Conservation (phyloP, 1,140 invertebrate genomes). For the Camponotus floridanus region DNA sequence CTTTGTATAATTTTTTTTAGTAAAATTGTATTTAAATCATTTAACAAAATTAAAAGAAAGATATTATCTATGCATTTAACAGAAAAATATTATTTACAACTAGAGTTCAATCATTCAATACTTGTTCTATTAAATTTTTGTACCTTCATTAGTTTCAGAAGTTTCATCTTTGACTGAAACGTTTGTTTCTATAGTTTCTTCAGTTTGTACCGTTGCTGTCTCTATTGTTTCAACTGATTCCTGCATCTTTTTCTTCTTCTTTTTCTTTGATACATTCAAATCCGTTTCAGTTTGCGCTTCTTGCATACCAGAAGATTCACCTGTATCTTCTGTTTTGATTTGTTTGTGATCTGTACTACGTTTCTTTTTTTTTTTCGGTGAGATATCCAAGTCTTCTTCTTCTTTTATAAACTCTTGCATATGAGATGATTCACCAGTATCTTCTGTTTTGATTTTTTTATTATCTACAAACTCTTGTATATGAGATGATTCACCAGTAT, state of each 20-base stretch:
- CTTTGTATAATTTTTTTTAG: not conserved
- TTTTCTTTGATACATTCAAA: constrained; percentile 57
- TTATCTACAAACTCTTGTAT: not conserved
- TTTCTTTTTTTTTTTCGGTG: constrained; percentile 75
- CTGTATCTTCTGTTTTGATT: constrained; percentile 70
- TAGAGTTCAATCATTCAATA: not conserved
- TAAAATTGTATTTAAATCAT: not conserved
- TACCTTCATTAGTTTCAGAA: not conserved
- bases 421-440: constrained; percentile 35
- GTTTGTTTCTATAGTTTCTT: constrained; percentile 46
- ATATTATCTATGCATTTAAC: not conserved
- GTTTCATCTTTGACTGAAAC: not conserved
- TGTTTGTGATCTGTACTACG: constrained; percentile 43
- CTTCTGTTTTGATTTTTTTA: constrained; percentile 69
- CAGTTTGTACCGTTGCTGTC: not conserved
- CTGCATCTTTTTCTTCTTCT: constrained; percentile 51
- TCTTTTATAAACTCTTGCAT: not conserved
- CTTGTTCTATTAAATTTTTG: not conserved
- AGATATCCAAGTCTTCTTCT: not conserved
- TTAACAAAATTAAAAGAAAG: not conserved
- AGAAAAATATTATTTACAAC: constrained; percentile 3
- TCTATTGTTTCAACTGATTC: not conserved
- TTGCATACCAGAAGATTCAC: constrained; percentile 36
- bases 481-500: constrained; percentile 35
- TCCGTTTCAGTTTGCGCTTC: constrained; percentile 23